Conservation (phyloP, 2,797 vertebrate species). For the Gallirallus australis region DNA sequence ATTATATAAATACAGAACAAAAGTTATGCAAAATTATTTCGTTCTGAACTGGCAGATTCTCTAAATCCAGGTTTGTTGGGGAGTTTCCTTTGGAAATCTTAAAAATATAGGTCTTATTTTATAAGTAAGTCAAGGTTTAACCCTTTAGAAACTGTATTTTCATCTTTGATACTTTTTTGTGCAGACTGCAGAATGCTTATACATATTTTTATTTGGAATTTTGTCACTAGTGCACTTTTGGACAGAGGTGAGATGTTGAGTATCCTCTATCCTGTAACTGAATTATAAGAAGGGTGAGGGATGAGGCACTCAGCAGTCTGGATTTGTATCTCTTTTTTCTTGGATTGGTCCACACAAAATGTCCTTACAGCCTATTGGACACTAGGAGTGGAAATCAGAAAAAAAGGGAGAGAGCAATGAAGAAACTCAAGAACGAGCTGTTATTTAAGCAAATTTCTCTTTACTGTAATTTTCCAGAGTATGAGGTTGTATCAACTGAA, state of each 20-base stretch:
- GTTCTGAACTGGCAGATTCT: neutral
- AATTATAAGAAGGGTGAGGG: neutral
- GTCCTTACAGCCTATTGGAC: neutral
- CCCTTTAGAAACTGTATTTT: neutral
- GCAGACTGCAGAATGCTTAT: neutral
- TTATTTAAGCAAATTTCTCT: slow-evolving; percentile 1
- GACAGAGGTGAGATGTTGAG: neutral
- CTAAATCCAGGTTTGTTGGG: neutral
- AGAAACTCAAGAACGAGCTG: neutral
- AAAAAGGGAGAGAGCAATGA: neutral
- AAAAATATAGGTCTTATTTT: neutral
- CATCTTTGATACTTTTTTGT: neutral
- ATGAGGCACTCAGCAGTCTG: neutral
- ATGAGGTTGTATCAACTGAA: slow-evolving; percentile 90
- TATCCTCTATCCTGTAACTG: neutral
- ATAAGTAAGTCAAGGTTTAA: neutral
- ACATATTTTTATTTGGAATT: neutral
- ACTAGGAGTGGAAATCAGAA: neutral
- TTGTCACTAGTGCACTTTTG: neutral
- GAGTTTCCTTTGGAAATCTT: neutral
- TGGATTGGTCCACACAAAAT: neutral
- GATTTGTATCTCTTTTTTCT: neutral
- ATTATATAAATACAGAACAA: neutral
- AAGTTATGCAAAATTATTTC: neutral
- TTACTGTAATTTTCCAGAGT: slow-evolving; percentile 82